These are phyloP conservation scores for Varanus salvator DNA, from an alignment of 2,113 vertebrate species.

Conservation along the genomic window DNA sequence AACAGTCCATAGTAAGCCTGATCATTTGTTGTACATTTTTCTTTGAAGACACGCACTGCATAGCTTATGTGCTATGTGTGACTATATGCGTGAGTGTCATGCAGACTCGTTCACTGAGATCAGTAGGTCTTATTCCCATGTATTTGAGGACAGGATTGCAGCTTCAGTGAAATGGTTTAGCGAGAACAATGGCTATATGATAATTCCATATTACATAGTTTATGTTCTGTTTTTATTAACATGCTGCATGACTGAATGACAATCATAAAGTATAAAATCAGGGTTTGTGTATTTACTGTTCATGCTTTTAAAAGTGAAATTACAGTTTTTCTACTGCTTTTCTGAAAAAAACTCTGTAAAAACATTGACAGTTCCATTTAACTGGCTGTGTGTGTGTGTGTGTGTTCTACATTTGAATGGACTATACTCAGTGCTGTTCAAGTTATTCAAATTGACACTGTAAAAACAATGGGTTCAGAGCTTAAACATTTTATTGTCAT, in stretches of 20 bases:
- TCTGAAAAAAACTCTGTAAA: too few species aligned
- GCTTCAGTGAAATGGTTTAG: background rate
- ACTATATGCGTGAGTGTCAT: too few species aligned
- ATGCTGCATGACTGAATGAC: background rate
- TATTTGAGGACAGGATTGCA: background rate
- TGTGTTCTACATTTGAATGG: background rate
- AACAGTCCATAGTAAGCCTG: too few species aligned
- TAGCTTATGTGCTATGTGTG: too few species aligned
- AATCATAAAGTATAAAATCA: background rate
- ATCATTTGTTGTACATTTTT: too few species aligned
- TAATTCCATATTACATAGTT: background rate
- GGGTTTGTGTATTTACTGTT: background rate
- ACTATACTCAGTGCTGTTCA: background rate
- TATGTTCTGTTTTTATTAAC: background rate
- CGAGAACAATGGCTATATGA: background rate
- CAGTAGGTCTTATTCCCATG: background rate
- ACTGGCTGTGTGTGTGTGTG: background rate
- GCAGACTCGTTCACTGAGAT: too few species aligned
- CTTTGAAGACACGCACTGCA: too few species aligned
- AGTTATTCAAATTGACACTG: background rate
- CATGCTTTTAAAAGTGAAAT: background rate
- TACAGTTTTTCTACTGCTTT: background rate
- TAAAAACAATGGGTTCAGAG: background rate
- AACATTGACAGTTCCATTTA: background rate
- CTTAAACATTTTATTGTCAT: background rate